Evolutionary conservation across 2,888 invertebrate genomes (phyloP), one percentile per base, ranked within the genome.

Genomic region (Vanessa cardui): DNA sequence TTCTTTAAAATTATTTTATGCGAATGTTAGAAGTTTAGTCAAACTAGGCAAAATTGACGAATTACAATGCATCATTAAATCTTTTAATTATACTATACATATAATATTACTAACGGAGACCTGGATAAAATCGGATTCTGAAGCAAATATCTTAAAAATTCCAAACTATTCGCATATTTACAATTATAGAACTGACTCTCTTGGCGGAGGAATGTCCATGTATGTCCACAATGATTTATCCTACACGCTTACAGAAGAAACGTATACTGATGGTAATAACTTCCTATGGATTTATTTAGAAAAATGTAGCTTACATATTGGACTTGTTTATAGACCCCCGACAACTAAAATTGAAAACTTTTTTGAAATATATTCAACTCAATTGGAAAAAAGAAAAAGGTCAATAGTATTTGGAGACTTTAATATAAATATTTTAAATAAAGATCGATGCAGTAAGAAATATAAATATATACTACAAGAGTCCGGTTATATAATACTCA

Each of bases 251-350:
- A 62, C 54, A 18, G 69, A 67, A 56, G 67, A 67, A n/a, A 44
- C 59, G 6, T 54, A 18, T 50, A 18, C 33, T n/a, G 56, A 69
- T 58, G 69, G 61, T 6, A 72, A 69, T 39, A 61, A 72, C 31
- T 69, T 62, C 18, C 59, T 72, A n/a, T 72, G 69, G 67, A 64
- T 72, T 16, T 62, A 64, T 44, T 21, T 69, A 2, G 49, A 64
- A 15, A 62, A n/a, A n/a, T n/a, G n/a, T n/a, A n/a, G n/a, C 58
- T 16, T 58, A 45, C 46, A 56, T n/a, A n/a, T n/a, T n/a, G n/a
- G n/a, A n/a, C n/a, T n/a, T n/a, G n/a, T n/a, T n/a, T n/a, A n/a
- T n/a, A n/a, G n/a, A n/a, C n/a, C n/a, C n/a, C n/a, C n/a, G n/a
- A n/a, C n/a, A n/a, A n/a, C n/a, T n/a, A n/a, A n/a, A n/a, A n/a